Evolutionary conservation across 2,888 invertebrate genomes (phyloP), one percentile per base, ranked within the genome.

Genomic region (Hemaris fuciformis): DNA sequence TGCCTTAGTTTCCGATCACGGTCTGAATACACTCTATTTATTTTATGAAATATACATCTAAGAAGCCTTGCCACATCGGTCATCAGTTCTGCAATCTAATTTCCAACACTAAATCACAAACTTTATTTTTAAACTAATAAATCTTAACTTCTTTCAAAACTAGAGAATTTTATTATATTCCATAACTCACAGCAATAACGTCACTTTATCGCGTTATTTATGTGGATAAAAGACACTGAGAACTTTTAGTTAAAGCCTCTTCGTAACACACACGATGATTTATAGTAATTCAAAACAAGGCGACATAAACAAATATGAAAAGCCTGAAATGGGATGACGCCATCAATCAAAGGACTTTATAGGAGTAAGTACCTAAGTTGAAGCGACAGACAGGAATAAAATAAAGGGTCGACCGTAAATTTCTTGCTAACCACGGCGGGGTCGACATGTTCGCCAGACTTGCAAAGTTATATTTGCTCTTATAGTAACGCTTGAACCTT

Each of bases 401-500:
- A 77, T 80, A 77, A n/a, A 74, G 74, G 74, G 66, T 65, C 63
- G 72, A 57, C 69, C 77, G 76, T 84, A 80, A 81, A 84, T 81
- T 77, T 64, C 58, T 62, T 68, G 70, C 67, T 68, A 68, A 74
- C 71, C 68, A 71, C 71, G 66, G 67, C 66, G 67, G 69, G 70
- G 72, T 79, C 72, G 72, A 75, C 67, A 68, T 63, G 67, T 71
- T 69, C 15, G 18, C 27, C 53, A 31, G 31, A 53, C 53, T 53
- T 53, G 5, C 31, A 31, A 31, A 27, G 10, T 18, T 53, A 31
- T 53, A 8, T 18, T 15, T 53, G 31, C 10, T 31, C 27, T 27
- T 10, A 31, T 31, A 27, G 15, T 1, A 48, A 48, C 7, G 18
- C 4, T 3, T 53, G 8, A 10, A 53, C 31, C 27, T 18, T 10